A percentile compares a stretch with the other conserved stretches of the same genome.
These are phyloP conservation scores for Karalla daura DNA, from an alignment of 2,797 vertebrate species.

Conservation along the genomic window DNA sequence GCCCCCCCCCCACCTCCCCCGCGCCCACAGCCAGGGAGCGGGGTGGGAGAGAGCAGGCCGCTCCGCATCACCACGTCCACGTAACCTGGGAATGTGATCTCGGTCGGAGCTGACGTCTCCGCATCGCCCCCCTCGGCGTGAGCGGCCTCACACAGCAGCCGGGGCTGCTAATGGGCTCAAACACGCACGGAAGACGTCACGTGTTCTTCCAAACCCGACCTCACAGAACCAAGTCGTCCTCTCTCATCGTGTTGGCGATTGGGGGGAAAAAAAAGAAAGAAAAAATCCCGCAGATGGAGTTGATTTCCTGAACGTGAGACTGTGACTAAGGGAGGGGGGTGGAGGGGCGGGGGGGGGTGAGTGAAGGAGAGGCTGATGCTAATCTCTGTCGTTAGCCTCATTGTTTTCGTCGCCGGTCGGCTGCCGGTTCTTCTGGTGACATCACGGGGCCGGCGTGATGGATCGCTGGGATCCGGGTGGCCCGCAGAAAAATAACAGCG, in stretches of 20 bases:
- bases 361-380: constrained; percentile 53
- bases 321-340: constrained; percentile 38
- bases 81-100: no score
- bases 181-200: constrained; percentile 44
- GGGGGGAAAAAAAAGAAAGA: constrained; percentile 25
- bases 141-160: constrained; percentile 48
- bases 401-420: constrained; percentile 67
- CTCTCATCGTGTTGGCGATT: constrained; percentile 26
- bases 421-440: constrained; percentile 57
- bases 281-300: constrained; percentile 68
- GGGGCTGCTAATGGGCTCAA: no score
- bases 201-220: constrained; percentile 49
- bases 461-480: constrained; percentile 55
- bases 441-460: constrained; percentile 54
- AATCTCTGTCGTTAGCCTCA: constrained; percentile 68
- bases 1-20: no score
- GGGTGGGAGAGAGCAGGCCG: no score
- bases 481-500: constrained; percentile 56
- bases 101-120: no score
- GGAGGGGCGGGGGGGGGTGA: no score
- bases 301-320: constrained; percentile 66
- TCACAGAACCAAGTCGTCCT: background rate
- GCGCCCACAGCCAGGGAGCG: no score
- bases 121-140: no score
- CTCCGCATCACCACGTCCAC: no score